Evolutionary conservation across 30 jellyfish, hydroid and myxozoan genomes (phyloP).

Genomic region (Euphysa ruthae): DNA sequence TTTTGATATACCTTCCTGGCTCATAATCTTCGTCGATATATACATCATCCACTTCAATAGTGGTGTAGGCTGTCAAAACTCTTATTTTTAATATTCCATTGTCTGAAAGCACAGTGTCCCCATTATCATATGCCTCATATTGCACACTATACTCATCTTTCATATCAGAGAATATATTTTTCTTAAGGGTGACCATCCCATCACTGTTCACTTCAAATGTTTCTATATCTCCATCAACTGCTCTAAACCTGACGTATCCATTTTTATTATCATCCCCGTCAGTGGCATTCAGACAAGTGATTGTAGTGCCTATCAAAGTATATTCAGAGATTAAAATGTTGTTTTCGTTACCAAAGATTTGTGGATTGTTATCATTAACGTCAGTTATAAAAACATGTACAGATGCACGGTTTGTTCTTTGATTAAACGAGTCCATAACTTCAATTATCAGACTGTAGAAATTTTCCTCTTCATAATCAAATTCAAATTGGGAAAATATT

Average conservation of each 20-base stretch:
- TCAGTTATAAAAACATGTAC: slow-evolving; percentile 52
- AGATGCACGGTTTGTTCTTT: slow-evolving; percentile 53
- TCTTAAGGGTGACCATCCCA: slow-evolving; percentile 40
- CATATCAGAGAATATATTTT: slow-evolving; percentile 26
- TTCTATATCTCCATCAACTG: slow-evolving; percentile 46
- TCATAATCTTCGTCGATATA: not conserved
- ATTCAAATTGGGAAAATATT: slow-evolving; percentile 20
- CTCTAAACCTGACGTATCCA: slow-evolving; percentile 36
- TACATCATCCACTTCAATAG: not conserved
- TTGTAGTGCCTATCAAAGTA: slow-evolving; percentile 54
- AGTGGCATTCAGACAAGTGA: slow-evolving; percentile 48
- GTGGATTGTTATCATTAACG: slow-evolving; percentile 75
- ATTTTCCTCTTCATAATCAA: slow-evolving; percentile 50
- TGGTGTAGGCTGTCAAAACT: slow-evolving; percentile 42
- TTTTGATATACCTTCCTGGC: slow-evolving; percentile 3
- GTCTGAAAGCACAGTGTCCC: slow-evolving; percentile 28
- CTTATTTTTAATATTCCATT: slow-evolving; percentile 33
- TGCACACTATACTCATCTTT: slow-evolving; percentile 28
- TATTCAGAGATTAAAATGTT: slow-evolving; percentile 59
- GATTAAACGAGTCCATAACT: slow-evolving; percentile 45
- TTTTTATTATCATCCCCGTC: slow-evolving; percentile 59
- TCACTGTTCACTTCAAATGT: slow-evolving; percentile 45
- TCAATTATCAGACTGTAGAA: slow-evolving; percentile 46
- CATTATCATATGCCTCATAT: slow-evolving; percentile 54
- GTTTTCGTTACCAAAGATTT: slow-evolving; percentile 11